Evolutionary conservation across 1,140 invertebrate genomes (phyloP), one percentile per base, ranked within the genome.

Genomic region (Ectropis grisescens): DNA sequence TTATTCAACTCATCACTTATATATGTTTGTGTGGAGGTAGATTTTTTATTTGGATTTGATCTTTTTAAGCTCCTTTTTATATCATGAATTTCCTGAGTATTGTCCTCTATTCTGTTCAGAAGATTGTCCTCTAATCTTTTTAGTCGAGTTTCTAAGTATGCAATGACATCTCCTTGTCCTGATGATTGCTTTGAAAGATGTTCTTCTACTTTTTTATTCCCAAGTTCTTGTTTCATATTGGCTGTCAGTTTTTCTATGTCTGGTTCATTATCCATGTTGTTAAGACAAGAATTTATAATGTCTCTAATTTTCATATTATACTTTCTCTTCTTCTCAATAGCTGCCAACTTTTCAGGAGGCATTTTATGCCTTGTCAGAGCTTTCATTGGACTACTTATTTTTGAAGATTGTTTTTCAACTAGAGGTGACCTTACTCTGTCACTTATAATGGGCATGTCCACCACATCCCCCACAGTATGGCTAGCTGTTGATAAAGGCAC

Each of bases 261-360:
- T n/a, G n/a, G n/a, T n/a, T n/a, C n/a, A n/a, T 42, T 37, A 35
- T 47, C 41, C 33, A 57, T 34, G 30, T 59, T 60, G 39, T 69
- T 56, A 37, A 74, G 42, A 46, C 55, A 60, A 16, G 48, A 48
- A 51, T 66, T 57, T 40, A 74, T 48, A 1, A 68, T 56, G 47
- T 76, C 67, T 48, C 55, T 60, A 33, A 81, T 37, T 38, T 65
- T 74, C 60, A 67, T 78, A 43, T 78, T 78, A 32, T 78, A 78
- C 36, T 70, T 55, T 38, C 76, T 58, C 28, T 81, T 81, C 41
- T 64, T 42, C 42, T 65, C 46, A 32, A 78, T 81, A 33, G 47
- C 55, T 26, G 72, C 76, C 27, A 58, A 29, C 41, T 66, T 67
- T 42, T 75, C 64, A 27, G 62, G 51, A 11, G 58, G 43, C 15